phyloP scores from a whole-genome alignment of 2,113 vertebrate genomes.

The Vidua macroura region DNA sequence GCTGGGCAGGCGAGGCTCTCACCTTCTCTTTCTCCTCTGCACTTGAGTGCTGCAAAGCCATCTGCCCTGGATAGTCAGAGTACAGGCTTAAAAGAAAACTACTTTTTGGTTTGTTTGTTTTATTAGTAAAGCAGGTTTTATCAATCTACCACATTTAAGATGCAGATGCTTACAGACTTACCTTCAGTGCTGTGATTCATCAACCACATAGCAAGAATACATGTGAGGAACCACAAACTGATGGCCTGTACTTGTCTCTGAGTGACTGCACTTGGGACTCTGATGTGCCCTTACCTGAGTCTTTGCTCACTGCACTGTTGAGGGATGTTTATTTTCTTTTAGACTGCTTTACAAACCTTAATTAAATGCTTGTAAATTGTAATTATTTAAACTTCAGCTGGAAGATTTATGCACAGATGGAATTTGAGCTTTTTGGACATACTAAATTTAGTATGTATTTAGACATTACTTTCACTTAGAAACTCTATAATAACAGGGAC shows the following conservation, averaged over 20 bases:
- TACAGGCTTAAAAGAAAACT: background rate
- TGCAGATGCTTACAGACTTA: background rate
- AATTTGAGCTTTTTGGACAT: background rate
- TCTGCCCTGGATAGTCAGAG: background rate
- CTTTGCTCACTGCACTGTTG: background rate
- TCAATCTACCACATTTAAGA: background rate
- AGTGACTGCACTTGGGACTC: background rate
- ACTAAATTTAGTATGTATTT: background rate
- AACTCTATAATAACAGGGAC: background rate
- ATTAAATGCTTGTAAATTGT: background rate
- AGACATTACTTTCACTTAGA: background rate
- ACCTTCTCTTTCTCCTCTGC: fast-evolving
- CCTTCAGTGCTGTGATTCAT: background rate
- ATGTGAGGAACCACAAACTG: background rate
- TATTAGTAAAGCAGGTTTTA: background rate
- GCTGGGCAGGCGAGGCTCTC: fast-evolving
- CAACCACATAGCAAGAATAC: background rate
- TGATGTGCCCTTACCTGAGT: background rate
- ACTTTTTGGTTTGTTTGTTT: background rate
- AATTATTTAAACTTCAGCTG: background rate
- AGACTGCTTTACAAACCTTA: background rate
- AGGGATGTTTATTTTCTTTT: background rate
- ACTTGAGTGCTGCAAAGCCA: background rate
- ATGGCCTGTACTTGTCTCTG: background rate
- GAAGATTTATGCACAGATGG: background rate